Conservation (phyloP, 2,888 invertebrate genomes). For the Euphydryas editha region DNA sequence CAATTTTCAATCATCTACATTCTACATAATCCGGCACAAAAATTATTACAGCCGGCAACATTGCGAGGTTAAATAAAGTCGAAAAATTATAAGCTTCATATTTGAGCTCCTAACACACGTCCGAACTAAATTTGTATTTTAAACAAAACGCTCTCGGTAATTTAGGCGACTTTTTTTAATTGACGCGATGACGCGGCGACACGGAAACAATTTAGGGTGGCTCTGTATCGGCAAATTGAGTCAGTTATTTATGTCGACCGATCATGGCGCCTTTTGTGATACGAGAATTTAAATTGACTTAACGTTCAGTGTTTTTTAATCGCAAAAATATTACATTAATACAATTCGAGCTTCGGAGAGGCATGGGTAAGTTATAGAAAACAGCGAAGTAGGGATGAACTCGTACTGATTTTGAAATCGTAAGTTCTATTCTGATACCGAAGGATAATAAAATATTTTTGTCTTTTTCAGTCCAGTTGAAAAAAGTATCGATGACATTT, state of each 20-base stretch:
- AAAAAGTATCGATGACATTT: too few species aligned
- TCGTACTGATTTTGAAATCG: not conserved
- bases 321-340: not conserved
- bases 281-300: slow-evolving; percentile 31
- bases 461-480: too few species aligned
- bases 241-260: slow-evolving; percentile 58
- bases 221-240: slow-evolving; percentile 62
- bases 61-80: not conserved
- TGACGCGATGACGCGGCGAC: slow-evolving; percentile 60
- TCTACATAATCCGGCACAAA: not conserved
- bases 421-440: too few species aligned
- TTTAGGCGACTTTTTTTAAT: slow-evolving; percentile 61
- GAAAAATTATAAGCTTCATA: slow-evolving; percentile 18
- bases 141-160: slow-evolving; percentile 36
- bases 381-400: not conserved
- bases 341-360: not conserved
- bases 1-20: not conserved
- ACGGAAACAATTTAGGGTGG: slow-evolving; percentile 47
- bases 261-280: slow-evolving; percentile 30
- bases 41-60: not conserved
- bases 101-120: slow-evolving; percentile 16
- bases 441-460: too few species aligned
- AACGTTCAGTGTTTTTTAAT: slow-evolving; percentile 14
- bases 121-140: slow-evolving; percentile 26
- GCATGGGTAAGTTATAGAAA: not conserved